Percentiles rank a stretch among this genome's conserved stretches.
These are phyloP conservation scores for Boloria euphrosyne DNA, from an alignment of 2,888 invertebrate genomes.

Conservation along the genomic window DNA sequence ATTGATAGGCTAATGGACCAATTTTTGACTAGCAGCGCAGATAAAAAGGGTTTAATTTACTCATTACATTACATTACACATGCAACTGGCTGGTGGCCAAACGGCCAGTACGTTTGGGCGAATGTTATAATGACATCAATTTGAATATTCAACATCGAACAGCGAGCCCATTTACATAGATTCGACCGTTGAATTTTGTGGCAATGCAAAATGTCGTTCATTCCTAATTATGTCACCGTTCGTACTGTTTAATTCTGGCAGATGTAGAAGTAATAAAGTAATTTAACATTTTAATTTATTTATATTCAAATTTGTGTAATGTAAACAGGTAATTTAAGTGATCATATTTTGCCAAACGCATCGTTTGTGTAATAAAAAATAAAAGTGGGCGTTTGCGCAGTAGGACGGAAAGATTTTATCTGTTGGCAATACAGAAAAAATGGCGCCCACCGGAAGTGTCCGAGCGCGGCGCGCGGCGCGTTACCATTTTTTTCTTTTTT, in stretches of 20 bases:
- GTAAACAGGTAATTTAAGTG: conserved; percentile 38
- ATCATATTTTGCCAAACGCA: conserved; percentile 66
- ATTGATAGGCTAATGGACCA: conserved; percentile 18
- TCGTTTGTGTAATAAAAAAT: conserved; percentile 70
- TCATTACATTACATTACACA: conserved; percentile 74
- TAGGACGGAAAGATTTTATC: conserved; percentile 83
- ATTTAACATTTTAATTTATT: conserved; percentile 1
- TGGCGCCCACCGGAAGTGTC: conserved; percentile 83
- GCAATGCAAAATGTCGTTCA: conserved; percentile 72
- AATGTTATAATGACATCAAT: conserved; percentile 83
- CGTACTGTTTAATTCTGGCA: conserved; percentile 37
- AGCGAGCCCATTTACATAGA: conserved; percentile 80
- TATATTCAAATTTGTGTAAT: conserved; percentile 8
- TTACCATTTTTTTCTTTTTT: conserved; percentile 80
- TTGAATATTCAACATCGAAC: conserved; percentile 82
- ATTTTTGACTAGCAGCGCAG: conserved; percentile 53
- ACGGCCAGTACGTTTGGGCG: conserved; percentile 70
- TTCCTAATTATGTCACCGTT: conserved; percentile 62
- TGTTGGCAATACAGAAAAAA: conserved; percentile 83
- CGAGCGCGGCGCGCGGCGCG: conserved; percentile 78
- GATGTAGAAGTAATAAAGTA: conserved; percentile 23
- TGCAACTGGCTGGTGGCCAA: conserved; percentile 77
- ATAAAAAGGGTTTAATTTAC: conserved; percentile 73
- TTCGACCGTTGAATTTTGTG: conserved; percentile 79
- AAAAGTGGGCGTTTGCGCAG: conserved; percentile 76